These are phyloP conservation scores for Leucozona laternaria DNA, from an alignment of 2,888 invertebrate genomes.

Conservation along the genomic window DNA sequence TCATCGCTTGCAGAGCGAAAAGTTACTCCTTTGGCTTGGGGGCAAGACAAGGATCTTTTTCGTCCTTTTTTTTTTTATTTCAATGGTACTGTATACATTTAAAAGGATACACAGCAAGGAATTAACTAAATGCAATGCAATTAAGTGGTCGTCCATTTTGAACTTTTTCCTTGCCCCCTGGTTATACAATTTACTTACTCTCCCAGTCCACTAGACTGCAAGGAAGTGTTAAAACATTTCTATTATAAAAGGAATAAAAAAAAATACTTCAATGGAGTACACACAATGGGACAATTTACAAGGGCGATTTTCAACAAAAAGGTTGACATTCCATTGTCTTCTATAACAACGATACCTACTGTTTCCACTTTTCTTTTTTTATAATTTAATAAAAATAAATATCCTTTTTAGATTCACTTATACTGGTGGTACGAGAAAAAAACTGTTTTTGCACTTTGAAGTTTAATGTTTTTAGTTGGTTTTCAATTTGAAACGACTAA, in stretches of 20 bases:
- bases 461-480: conserved; percentile 37
- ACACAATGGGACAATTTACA: conserved; percentile 40
- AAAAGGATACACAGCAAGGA: conserved; percentile 63
- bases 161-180: conserved; percentile 46
- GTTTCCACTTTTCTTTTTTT: conserved; percentile 76
- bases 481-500: conserved; percentile 19
- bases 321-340: conserved; percentile 53
- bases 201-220: conserved; percentile 15
- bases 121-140: conserved; percentile 74
- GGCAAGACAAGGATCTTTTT: conserved; percentile 37
- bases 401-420: conserved; percentile 19
- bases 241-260: conserved; percentile 28
- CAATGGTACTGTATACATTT: conserved; percentile 31
- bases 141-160: conserved; percentile 67
- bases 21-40: conserved; percentile 51
- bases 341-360: conserved; percentile 22
- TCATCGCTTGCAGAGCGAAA: conserved; percentile 56
- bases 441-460: conserved; percentile 29
- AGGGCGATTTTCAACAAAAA: conserved; percentile 55
- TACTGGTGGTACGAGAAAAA: not conserved
- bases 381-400: conserved; percentile 78
- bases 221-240: conserved; percentile 49
- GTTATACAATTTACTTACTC: conserved; percentile 56
- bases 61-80: not conserved
- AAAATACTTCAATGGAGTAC: conserved; percentile 24